phyloP scores from a whole-genome alignment of 2,888 invertebrate genomes.

The Orchestes rusci region DNA sequence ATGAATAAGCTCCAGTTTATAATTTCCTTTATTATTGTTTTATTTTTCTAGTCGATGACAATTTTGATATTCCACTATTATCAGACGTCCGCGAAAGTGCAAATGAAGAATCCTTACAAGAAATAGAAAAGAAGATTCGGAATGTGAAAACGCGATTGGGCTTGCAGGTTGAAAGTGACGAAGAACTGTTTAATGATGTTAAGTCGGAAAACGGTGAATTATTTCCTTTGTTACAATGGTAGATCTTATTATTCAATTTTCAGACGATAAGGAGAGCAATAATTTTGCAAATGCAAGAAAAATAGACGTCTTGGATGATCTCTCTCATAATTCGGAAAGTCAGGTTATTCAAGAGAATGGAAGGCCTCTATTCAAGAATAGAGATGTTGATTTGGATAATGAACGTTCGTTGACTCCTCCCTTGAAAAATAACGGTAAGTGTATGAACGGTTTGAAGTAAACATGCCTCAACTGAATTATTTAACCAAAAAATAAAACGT shows the following conservation, averaged over 20 bases:
- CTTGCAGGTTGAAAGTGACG: conserved; percentile 38
- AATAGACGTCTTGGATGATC: conserved; percentile 12
- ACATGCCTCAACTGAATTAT: no score
- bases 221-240: no score
- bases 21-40: no score
- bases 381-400: conserved; percentile 7
- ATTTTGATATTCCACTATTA: conserved; percentile 47
- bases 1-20: no score
- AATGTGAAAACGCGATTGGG: conserved; percentile 50
- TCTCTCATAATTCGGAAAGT: conserved; percentile 1
- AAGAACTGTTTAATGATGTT: conserved; percentile 16
- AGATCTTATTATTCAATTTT: background rate
- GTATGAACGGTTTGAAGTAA: no score
- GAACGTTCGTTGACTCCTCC: no score
- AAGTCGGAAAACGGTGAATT: conserved; percentile 15
- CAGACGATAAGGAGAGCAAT: conserved; percentile 3
- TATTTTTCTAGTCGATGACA: conserved; percentile 32
- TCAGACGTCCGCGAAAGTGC: conserved; percentile 42
- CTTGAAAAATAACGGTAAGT: background rate
- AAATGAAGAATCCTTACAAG: conserved; percentile 46
- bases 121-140: conserved; percentile 53
- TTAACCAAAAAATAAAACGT: no score
- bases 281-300: conserved; percentile 6
- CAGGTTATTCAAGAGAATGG: no score
- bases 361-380: background rate